Evolutionary conservation across 2,113 vertebrate species (phyloP).

Genomic region (Perca fluviatilis): DNA sequence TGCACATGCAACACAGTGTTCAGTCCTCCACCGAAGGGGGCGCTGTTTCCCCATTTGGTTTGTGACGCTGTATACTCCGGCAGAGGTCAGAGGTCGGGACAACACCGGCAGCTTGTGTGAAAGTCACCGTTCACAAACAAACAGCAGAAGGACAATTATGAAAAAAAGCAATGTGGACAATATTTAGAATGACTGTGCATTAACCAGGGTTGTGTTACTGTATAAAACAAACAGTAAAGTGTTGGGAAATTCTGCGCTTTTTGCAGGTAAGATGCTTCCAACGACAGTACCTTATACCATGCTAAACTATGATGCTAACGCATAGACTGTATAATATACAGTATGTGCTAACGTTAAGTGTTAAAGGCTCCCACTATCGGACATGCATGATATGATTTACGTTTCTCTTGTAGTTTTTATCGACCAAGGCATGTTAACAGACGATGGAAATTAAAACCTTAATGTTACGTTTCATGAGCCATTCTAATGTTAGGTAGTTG

Average conservation of each 20-base stretch:
- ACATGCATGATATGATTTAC: not conserved
- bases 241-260: too few species aligned
- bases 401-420: not conserved
- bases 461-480: fast-evolving
- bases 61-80: not conserved
- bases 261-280: conserved; percentile 20
- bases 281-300: not conserved
- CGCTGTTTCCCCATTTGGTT: conserved; percentile 8
- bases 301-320: not conserved
- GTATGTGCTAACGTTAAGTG: not conserved
- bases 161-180: not conserved
- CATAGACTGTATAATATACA: too few species aligned
- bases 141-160: conserved; percentile 5
- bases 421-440: fast-evolving
- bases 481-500: not conserved
- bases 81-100: conserved; percentile 20
- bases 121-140: not conserved
- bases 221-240: not conserved
- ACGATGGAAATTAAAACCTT: not conserved
- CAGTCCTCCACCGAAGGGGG: conserved; percentile 70
- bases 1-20: not conserved
- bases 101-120: not conserved
- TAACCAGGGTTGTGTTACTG: fast-evolving
- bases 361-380: conserved; percentile 3
- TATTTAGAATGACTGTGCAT: fast-evolving